Percentiles rank a stretch among this genome's conserved stretches.
Evolutionary conservation across 2,113 vertebrate species (phyloP).

Genomic region (Cromileptes altivelis): DNA sequence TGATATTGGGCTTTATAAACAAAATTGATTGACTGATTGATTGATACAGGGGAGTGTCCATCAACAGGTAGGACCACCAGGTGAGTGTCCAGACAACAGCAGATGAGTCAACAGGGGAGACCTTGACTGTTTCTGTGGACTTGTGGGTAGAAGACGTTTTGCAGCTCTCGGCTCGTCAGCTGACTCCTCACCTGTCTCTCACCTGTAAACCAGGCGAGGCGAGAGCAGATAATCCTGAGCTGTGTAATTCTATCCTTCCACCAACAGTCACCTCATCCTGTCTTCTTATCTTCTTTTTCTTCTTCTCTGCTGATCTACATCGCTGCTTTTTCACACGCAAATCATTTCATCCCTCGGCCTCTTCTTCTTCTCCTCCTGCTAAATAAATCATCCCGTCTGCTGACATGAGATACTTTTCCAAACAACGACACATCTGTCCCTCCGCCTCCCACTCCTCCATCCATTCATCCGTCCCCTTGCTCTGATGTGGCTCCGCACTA

Average conservation of each 20-base stretch:
- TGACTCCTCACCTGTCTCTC: constrained; percentile 57
- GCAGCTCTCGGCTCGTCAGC: constrained; percentile 25
- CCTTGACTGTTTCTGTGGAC: too few species aligned
- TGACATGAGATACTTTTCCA: constrained; percentile 64
- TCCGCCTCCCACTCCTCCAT: not conserved
- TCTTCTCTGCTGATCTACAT: constrained; percentile 65
- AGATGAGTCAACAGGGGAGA: too few species aligned
- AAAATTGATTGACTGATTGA: too few species aligned
- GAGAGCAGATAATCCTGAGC: constrained; percentile 60
- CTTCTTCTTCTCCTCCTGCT: constrained; percentile 14
- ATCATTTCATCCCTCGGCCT: constrained; percentile 48
- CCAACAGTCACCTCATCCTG: constrained; percentile 62
- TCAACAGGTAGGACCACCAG: too few species aligned
- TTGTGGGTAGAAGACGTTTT: constrained; percentile 13
- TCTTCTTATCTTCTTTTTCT: constrained; percentile 56
- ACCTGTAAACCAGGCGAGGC: constrained; percentile 61
- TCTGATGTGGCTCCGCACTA: constrained; percentile 72
- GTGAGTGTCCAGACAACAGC: too few species aligned
- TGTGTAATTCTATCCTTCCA: constrained; percentile 66
- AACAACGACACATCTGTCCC: constrained; percentile 51
- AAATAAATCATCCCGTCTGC: constrained; percentile 64
- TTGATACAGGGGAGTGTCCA: too few species aligned
- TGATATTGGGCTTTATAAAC: too few species aligned
- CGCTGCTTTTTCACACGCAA: constrained; percentile 57
- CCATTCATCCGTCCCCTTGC: constrained; percentile 15